Conservation (phyloP, 2,113 vertebrate genomes). For the Calonectris borealis region DNA sequence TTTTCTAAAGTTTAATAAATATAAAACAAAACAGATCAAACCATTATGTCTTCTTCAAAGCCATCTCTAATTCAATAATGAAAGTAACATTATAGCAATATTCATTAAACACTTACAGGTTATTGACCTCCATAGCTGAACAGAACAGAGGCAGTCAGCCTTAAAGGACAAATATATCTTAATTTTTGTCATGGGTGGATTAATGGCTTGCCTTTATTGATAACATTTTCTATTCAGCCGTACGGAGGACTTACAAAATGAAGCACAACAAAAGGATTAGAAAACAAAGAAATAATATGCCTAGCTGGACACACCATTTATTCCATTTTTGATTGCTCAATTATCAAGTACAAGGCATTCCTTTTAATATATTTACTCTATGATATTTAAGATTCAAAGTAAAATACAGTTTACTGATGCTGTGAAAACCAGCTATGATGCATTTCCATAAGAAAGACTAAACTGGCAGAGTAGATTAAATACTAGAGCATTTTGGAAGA, state of each 20-base stretch:
- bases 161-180: slow-evolving; percentile 70
- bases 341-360: slow-evolving; percentile 19
- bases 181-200: slow-evolving; percentile 67
- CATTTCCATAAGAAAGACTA: slow-evolving; percentile 10
- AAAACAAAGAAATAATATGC: slow-evolving; percentile 57
- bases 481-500: slow-evolving; percentile 23
- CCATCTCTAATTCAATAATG: slow-evolving; percentile 68
- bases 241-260: slow-evolving; percentile 22
- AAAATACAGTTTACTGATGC: background rate
- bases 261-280: slow-evolving; percentile 48
- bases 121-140: slow-evolving; percentile 68
- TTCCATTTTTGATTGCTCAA: slow-evolving; percentile 35
- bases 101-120: slow-evolving; percentile 70
- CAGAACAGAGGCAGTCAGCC: slow-evolving; percentile 60
- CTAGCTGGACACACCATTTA: slow-evolving; percentile 31
- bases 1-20: slow-evolving; percentile 61
- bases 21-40: slow-evolving; percentile 58
- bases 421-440: background rate
- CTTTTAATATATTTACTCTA: slow-evolving; percentile 25
- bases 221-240: slow-evolving; percentile 61
- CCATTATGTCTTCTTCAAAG: slow-evolving; percentile 54
- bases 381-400: slow-evolving; percentile 32
- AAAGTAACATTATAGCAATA: slow-evolving; percentile 62
- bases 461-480: slow-evolving; percentile 31
- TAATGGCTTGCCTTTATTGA: slow-evolving; percentile 66